Percentiles rank a stretch among this genome's conserved stretches.
Evolutionary conservation across 2,797 vertebrate species (phyloP).

Genomic region (Eulemur rubriventer): DNA sequence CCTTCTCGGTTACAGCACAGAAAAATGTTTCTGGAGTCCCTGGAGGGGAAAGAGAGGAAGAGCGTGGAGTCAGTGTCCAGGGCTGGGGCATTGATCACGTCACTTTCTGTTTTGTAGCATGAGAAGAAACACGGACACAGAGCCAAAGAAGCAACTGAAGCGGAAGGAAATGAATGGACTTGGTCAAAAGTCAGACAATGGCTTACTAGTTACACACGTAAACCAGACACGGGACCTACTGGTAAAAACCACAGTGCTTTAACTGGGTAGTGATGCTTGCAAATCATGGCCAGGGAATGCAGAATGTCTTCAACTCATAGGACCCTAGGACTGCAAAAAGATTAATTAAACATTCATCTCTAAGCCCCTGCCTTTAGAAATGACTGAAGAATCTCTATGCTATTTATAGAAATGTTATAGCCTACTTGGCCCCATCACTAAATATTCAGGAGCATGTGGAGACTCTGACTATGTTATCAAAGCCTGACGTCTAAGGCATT

Average conservation of each 20-base stretch:
- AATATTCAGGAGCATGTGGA: background rate
- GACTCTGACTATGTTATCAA: background rate
- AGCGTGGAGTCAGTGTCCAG: fast-evolving
- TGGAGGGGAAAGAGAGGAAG: background rate
- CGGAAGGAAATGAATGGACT: conserved; percentile 19
- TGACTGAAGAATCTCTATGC: background rate
- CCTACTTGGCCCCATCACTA: background rate
- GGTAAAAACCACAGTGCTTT: conserved; percentile 75
- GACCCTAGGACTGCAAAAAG: background rate
- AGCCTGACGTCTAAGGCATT: background rate
- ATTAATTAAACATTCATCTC: background rate
- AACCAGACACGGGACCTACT: conserved; percentile 83
- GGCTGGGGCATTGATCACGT: background rate
- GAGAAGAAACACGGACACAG: background rate
- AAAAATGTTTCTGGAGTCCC: background rate
- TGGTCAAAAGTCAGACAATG: conserved; percentile 68
- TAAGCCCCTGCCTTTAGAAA: background rate
- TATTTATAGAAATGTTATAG: background rate
- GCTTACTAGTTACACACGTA: conserved; percentile 76
- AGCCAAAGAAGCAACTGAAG: background rate
- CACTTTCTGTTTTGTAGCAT: conserved; percentile 71
- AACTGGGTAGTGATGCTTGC: background rate
- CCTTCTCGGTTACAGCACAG: background rate
- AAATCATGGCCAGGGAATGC: background rate
- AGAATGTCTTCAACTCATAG: background rate